Conservation (phyloP, 2,113 vertebrate species). For the Phylloscopus trochiloides region DNA sequence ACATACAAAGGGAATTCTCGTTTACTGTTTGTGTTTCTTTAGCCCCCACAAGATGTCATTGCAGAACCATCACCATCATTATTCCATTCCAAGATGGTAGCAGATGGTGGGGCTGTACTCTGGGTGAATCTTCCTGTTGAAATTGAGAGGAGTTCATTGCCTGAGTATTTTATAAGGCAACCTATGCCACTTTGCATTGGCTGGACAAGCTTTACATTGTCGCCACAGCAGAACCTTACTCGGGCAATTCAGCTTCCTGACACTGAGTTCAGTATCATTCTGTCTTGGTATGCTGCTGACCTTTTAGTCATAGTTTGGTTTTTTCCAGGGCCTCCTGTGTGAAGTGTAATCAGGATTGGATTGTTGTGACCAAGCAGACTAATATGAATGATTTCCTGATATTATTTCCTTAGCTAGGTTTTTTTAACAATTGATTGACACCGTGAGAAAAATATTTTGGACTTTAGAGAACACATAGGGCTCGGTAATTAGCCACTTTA, state of each 20-base stretch:
- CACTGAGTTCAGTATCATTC: background rate
- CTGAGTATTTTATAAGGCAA: background rate
- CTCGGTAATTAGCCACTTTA: background rate
- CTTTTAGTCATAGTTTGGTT: background rate
- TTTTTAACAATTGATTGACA: background rate
- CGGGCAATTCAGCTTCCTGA: background rate
- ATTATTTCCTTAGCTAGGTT: background rate
- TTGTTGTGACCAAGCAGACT: accelerated
- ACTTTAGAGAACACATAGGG: background rate
- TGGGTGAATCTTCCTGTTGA: background rate
- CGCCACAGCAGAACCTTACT: background rate
- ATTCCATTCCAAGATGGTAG: background rate
- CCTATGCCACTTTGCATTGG: background rate
- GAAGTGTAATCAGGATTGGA: background rate
- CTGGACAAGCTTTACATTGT: background rate
- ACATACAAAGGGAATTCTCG: background rate
- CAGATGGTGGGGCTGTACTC: background rate
- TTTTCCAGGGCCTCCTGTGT: background rate
- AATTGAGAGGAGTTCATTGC: background rate
- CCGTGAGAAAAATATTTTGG: background rate
- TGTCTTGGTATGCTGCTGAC: background rate
- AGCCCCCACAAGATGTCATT: accelerated
- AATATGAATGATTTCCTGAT: background rate
- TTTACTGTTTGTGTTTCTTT: background rate
- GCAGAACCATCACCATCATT: background rate